Evolutionary conservation across 2,113 vertebrate species (phyloP), one percentile per base, ranked within the genome.

Genomic region (Neodon shergylaensis): DNA sequence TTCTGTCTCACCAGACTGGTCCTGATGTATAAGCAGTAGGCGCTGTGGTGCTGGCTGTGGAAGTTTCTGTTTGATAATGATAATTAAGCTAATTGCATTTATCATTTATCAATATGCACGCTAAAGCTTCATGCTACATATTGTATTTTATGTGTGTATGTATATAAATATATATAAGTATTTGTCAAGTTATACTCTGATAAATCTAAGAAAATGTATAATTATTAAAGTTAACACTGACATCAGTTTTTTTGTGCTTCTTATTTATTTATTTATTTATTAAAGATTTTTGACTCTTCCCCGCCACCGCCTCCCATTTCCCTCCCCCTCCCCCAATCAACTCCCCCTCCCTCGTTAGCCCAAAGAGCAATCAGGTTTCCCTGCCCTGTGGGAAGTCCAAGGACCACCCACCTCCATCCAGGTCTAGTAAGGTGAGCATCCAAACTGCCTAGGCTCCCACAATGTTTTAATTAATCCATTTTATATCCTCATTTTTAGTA

Each of bases 391-490:
- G n/a, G n/a, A n/a, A n/a, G n/a, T n/a, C n/a, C n/a, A n/a, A n/a
- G n/a, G n/a, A n/a, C n/a, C n/a, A n/a, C n/a, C n/a, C n/a, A n/a
- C n/a, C n/a, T n/a, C n/a, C n/a, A n/a, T n/a, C n/a, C n/a, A n/a
- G n/a, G n/a, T n/a, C n/a, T n/a, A n/a, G n/a, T n/a, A n/a, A n/a
- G n/a, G n/a, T n/a, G n/a, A n/a, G n/a, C n/a, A n/a, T n/a, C n/a
- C n/a, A n/a, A n/a, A n/a, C n/a, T n/a, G n/a, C n/a, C n/a, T n/a
- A n/a, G n/a, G n/a, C n/a, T n/a, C n/a, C n/a, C n/a, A n/a, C n/a
- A n/a, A n/a, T 61, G 72, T 81, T 58, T 76, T 66, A 85, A 83
- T 90, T 94, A 92, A 78, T 91, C 84, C 21, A 91, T 58, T 92
- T 83, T 63, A 90, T 63, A 84, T 84, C 1, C 19, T 68, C 1